These are phyloP conservation scores for silkworm (Bombyx mori) DNA, from an alignment of 1,140 invertebrate genomes.

Conservation along the genomic window ASM3026992v2 NC_085131.1:10903001-10903500, in stretches of 20 bases:
- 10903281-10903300: neutral
- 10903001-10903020: too few species aligned
- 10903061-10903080: too few species aligned
- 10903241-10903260: too few species aligned
- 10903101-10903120: neutral
- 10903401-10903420: neutral
- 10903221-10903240: too few species aligned
- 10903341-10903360: slow-evolving; percentile 1
- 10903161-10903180: neutral
- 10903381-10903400: slow-evolving; percentile 5
- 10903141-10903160: too few species aligned
- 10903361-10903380: slow-evolving; percentile 9
- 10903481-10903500: slow-evolving; percentile 7
- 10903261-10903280: too few species aligned
- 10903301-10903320: slow-evolving; percentile 13
- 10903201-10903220: neutral
- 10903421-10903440: slow-evolving; percentile 13
- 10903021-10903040: too few species aligned
- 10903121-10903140: neutral
- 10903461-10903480: slow-evolving; percentile 1
- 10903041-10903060: too few species aligned
- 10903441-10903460: slow-evolving; percentile 10
- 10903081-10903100: too few species aligned
- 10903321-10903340: slow-evolving; percentile 5
- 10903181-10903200: neutral